Evolutionary conservation across 1,140 invertebrate genomes (phyloP), one percentile per base, ranked within the genome.

Genomic region (Atta texana): DNA sequence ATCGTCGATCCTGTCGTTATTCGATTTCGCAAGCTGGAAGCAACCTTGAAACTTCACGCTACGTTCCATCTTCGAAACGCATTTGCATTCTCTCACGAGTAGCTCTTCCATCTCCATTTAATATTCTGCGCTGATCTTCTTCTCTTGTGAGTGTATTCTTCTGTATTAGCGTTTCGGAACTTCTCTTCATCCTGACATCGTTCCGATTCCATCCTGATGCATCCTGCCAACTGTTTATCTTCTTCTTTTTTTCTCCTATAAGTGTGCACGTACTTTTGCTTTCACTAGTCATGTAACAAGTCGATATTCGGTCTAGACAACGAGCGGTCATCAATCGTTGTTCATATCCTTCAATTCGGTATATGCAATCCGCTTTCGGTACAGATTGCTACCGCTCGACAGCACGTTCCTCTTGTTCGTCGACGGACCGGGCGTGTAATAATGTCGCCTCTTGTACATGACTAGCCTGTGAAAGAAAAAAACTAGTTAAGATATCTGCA

Each of bases 261-360:
- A 16, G n/a, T 21, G 34, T 14, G 72, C 49, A 28, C 21, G 59
- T 51, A 66, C 69, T 24, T 75, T 18, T 28, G 12, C 4, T 71
- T 63, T 44, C 28, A 69, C 34, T 84, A 85, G 61, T 87, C 72
- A 82, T 57, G 86, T 87, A 78, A 82, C 18, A 53, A 87, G 71
- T 85, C 75, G 77, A 77, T 64, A 78, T 44, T 80, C 64, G 77
- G 77, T 87, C 87, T 92, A 86, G 21, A 75, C 61, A 39, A 86
- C 14, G 28, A 89, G 66, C 88, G 76, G 49, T 92, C 87, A 91
- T 95, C 94, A 95, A 93, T 95, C 94, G 89, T 94, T 94, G 92
- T 92, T 94, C 94, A 95, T 94, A 76, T 95, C 93, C 85, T 92
- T 95, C 6, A 95, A 89, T 75, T 95, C 95, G 61, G 94, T 95